Evolutionary conservation across 2,113 vertebrate species (phyloP).

Genomic region (Andinoacara biseriatus): DNA sequence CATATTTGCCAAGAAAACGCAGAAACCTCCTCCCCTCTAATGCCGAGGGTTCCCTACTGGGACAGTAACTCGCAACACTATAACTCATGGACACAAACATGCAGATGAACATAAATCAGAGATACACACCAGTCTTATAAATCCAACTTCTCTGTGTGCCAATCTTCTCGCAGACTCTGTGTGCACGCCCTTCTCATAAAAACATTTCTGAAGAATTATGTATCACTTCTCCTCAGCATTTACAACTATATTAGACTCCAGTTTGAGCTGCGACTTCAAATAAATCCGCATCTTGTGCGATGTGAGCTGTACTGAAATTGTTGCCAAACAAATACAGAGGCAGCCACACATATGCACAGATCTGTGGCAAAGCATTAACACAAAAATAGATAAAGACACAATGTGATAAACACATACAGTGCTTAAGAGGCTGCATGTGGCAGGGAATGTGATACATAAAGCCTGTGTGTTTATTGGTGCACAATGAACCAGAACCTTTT

Average conservation of each 20-base stretch:
- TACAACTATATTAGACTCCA: background rate
- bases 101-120: slow-evolving; percentile 17
- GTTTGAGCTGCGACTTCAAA: background rate
- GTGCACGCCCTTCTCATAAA: slow-evolving; percentile 34
- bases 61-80: slow-evolving; percentile 17
- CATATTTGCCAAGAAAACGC: slow-evolving; percentile 28
- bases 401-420: background rate
- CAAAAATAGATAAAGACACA: slow-evolving; percentile 15
- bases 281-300: background rate
- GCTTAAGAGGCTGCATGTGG: background rate
- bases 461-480: background rate
- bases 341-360: background rate
- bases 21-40: slow-evolving; percentile 27
- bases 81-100: background rate
- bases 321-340: slow-evolving; percentile 21
- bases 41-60: slow-evolving; percentile 13
- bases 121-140: slow-evolving; percentile 25
- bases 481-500: background rate
- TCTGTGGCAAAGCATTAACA: background rate
- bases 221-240: background rate
- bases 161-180: background rate
- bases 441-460: background rate
- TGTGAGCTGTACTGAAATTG: slow-evolving; percentile 6
- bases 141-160: background rate
- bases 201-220: slow-evolving; percentile 1